A percentile compares a stretch with the other conserved stretches of the same genome.
These are phyloP conservation scores for Henricia sp. DNA, from an alignment of 53 echinoderm and acorn worm species.

Conservation along the genomic window DNA sequence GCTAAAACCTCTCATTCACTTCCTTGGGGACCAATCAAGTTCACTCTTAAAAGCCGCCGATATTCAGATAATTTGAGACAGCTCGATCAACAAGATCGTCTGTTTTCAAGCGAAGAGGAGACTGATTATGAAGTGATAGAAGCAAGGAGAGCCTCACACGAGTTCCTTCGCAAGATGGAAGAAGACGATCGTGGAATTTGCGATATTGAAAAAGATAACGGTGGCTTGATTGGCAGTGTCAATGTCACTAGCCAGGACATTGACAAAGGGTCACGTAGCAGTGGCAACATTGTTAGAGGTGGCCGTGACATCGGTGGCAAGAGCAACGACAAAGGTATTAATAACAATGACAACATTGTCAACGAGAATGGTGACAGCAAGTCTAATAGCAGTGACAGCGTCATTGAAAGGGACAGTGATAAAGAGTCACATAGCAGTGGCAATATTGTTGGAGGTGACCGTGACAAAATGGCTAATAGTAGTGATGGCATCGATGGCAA, in stretches of 20 bases:
- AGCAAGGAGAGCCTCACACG: constrained; percentile 12
- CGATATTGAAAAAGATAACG: not conserved
- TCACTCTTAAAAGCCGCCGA: not conserved
- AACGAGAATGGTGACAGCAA: no score
- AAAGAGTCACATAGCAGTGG: not conserved
- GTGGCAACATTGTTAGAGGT: not conserved
- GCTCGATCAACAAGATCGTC: not conserved
- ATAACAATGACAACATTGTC: not conserved
- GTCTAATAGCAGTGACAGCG: no score
- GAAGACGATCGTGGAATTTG: not conserved
- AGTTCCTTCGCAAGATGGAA: constrained; percentile 1
- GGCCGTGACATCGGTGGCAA: not conserved
- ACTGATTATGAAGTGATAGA: constrained; percentile 9
- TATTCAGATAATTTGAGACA: not conserved
- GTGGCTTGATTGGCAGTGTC: not conserved
- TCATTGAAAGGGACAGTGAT: no score
- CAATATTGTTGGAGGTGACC: not conserved
- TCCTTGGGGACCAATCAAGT: not conserved
- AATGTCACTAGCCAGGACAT: not conserved
- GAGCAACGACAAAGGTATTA: not conserved
- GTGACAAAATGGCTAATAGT: not conserved
- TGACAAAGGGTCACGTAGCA: not conserved
- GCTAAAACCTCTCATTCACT: not conserved
- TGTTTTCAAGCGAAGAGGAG: constrained; percentile 26
- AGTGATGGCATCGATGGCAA: not conserved